A percentile compares a stretch with the other conserved stretches of the same genome.
phyloP scores from a whole-genome alignment of 1,140 invertebrate species.

The Procambarus clarkii region DNA sequence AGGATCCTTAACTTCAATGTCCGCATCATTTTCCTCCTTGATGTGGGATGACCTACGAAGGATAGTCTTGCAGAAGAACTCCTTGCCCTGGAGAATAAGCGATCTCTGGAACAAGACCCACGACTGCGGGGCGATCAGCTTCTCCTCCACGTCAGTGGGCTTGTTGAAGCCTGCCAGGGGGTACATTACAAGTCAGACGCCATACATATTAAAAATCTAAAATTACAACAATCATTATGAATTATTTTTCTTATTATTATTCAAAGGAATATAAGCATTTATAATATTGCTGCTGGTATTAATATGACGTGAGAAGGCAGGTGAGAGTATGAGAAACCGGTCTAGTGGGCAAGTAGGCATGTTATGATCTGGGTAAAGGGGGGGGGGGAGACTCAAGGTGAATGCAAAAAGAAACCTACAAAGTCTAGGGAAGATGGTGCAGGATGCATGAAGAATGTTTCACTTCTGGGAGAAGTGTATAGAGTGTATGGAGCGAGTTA shows the following conservation, averaged over 20 bases:
- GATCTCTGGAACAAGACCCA: conserved; percentile 55
- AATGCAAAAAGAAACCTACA: too few relatives aligned
- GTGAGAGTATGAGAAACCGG: too few relatives aligned
- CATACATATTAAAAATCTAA: too few relatives aligned
- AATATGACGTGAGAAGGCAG: too few relatives aligned
- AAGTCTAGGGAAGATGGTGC: too few relatives aligned
- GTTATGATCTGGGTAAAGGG: too few relatives aligned
- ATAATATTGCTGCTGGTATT: too few relatives aligned
- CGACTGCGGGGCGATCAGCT: conserved; percentile 34
- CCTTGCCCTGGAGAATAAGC: conserved; percentile 13
- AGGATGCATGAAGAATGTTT: too few relatives aligned
- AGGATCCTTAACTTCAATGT: conserved; percentile 3
- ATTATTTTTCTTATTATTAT: background rate
- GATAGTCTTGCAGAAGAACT: conserved; percentile 20
- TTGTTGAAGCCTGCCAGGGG: conserved; percentile 44
- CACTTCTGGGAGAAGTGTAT: too few relatives aligned
- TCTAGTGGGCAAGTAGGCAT: too few relatives aligned
- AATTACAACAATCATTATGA: background rate
- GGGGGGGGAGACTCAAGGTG: too few relatives aligned
- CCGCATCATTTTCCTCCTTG: background rate
- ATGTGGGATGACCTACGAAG: background rate
- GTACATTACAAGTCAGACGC: background rate
- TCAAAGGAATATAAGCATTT: background rate
- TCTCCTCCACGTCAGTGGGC: conserved; percentile 55
- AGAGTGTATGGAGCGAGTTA: too few relatives aligned